A percentile compares a stretch with the other conserved stretches of the same genome.
phyloP scores from a whole-genome alignment of 2,113 vertebrate species.

The Vanacampus margaritifer region DNA sequence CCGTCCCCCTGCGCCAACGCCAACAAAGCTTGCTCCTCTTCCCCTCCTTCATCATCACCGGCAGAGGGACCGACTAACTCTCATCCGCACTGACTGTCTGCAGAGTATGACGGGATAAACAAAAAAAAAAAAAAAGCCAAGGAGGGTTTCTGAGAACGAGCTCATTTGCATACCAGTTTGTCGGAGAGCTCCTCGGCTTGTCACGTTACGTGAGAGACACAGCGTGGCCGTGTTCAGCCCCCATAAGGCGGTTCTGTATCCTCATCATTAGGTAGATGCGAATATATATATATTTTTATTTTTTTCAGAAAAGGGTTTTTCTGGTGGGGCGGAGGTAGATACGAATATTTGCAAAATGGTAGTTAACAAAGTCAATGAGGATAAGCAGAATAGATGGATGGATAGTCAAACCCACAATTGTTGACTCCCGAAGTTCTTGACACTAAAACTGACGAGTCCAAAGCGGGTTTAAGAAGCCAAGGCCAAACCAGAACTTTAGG shows the following conservation, averaged over 20 bases:
- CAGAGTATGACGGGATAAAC: constrained; percentile 19
- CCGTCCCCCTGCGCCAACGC: constrained; percentile 25
- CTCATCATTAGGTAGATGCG: background rate
- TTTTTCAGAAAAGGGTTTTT: too few relatives aligned
- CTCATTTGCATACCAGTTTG: constrained; percentile 51
- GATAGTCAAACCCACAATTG: too few relatives aligned
- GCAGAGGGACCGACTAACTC: constrained; percentile 10
- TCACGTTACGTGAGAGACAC: constrained; percentile 47
- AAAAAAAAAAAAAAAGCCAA: constrained; percentile 11
- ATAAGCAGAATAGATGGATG: too few relatives aligned
- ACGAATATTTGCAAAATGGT: background rate
- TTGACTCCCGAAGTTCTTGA: too few relatives aligned
- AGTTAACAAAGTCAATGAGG: too few relatives aligned
- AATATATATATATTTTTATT: too few relatives aligned
- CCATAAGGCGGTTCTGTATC: constrained; percentile 24
- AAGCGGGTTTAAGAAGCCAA: too few relatives aligned
- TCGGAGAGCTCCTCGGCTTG: constrained; percentile 37
- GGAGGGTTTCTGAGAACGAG: constrained; percentile 18
- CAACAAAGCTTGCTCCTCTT: constrained; percentile 12
- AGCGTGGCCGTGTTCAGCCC: constrained; percentile 21
- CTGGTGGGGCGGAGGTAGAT: too few relatives aligned
- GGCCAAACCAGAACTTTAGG: too few relatives aligned
- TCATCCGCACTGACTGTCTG: constrained; percentile 1
- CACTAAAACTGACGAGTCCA: too few relatives aligned
- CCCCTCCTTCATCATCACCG: constrained; percentile 25